Conservation (phyloP, 2,113 vertebrate genomes). For the Phyllostomus hastatus region DNA sequence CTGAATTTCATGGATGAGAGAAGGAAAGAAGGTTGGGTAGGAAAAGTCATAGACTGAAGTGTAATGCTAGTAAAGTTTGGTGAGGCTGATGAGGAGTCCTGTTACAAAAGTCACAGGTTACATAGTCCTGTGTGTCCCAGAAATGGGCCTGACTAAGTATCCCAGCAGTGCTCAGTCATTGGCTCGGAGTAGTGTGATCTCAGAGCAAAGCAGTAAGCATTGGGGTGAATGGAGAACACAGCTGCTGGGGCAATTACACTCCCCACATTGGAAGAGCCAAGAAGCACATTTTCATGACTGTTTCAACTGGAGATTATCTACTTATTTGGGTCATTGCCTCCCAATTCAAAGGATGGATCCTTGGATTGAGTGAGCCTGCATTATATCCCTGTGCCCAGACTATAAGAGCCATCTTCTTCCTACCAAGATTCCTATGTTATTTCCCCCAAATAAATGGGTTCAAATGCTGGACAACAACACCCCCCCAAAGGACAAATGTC, state of each 20-base stretch:
- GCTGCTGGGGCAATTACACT: not conserved
- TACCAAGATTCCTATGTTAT: not conserved
- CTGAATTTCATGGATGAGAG: not conserved
- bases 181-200: not conserved
- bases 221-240: not conserved
- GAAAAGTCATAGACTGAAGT: slow-evolving; percentile 22
- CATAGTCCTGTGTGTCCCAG: not conserved
- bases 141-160: not conserved
- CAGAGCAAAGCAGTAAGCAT: not conserved
- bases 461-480: not conserved
- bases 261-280: not conserved
- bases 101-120: not conserved
- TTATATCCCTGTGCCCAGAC: not conserved
- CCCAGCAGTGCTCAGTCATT: not conserved
- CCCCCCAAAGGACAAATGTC: not conserved
- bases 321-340: not conserved
- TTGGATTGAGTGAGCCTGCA: not conserved
- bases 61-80: not conserved
- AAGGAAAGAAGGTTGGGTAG: not conserved
- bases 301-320: not conserved
- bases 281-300: not conserved
- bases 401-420: not conserved
- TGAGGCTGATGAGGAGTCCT: not conserved
- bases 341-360: not conserved
- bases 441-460: not conserved